Evolutionary conservation across 2,113 vertebrate genomes (phyloP), one percentile per base, ranked within the genome.

Genomic region (Paramisgurnus dabryanus): DNA sequence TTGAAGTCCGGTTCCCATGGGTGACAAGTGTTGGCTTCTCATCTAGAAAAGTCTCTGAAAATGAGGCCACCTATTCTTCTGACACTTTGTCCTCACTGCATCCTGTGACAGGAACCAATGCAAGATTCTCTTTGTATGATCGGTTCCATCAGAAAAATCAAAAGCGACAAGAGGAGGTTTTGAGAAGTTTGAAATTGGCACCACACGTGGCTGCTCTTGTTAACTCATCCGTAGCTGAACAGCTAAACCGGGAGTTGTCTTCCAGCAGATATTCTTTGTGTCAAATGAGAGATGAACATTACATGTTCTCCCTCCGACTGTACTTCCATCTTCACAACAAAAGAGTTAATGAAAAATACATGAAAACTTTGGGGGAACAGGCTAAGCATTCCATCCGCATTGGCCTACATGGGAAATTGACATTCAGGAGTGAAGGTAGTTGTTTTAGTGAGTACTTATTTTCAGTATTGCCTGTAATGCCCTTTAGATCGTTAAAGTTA

Each of bases 271-370:
- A 74, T n/a, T 74, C 71, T 0, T 12, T 60, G 34, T 74, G 72
- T 58, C 72, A 75, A 63, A 75, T 75, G 57, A 75, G 27, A 4
- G 41, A 75, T 61, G n/a, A 45, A 61, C 40, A 61, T 74, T 74
- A 22, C 22, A 74, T 61, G 57, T 34, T 34, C 27, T 34, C 27
- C 27, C 27, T 34, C 27, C 27, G 27, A 34, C 27, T 34, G 27
- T 34, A 61, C 61, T 41, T 74, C 39, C 13, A 17, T 75, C 6
- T 41, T 15, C 39, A 75, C 0, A 75, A 75, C 72, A 75, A 60
- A 45, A 45, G n/a, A 3, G 45, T 61, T 39, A 74, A 74, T 22
- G 18, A 74, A 2, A 74, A 74, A 61, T 61, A 45, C 34, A 47
- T 40, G 4, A 61, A 74, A 58, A 12, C 18, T 12, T 12, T 27